Evolutionary conservation across 2,113 vertebrate genomes (phyloP).

Genomic region (Limanda limanda): DNA sequence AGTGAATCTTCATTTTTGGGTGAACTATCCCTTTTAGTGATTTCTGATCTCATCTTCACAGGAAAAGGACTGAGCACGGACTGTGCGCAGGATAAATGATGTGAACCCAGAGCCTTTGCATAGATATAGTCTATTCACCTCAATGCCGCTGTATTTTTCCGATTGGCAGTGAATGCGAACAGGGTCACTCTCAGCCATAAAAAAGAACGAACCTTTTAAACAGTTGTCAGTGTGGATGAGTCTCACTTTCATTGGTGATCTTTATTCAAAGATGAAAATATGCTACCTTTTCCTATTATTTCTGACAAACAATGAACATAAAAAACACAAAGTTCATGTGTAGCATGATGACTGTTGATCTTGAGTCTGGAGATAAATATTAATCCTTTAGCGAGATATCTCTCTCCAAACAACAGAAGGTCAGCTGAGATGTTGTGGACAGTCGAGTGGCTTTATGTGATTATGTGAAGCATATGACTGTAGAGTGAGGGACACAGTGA

Average conservation of each 20-base stretch:
- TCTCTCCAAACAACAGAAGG: conserved; percentile 8
- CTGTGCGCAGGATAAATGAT: neutral
- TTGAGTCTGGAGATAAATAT: neutral
- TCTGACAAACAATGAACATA: neutral
- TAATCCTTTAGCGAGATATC: neutral
- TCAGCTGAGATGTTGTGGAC: neutral
- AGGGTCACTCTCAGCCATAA: neutral
- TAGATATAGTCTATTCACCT: no score
- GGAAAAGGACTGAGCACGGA: neutral
- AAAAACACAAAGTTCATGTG: neutral
- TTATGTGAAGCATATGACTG: conserved; percentile 8
- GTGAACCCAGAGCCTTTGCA: no score
- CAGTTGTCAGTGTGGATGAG: neutral
- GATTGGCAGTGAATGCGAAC: neutral
- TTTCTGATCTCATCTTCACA: neutral
- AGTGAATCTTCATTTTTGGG: no score
- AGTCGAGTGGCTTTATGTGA: conserved; percentile 5
- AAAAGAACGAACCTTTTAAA: neutral
- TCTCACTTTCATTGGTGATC: neutral
- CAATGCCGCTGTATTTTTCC: neutral
- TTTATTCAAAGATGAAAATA: no score
- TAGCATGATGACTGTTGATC: no score
- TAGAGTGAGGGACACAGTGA: conserved; percentile 3
- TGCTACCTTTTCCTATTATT: neutral
- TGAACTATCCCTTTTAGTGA: neutral